Evolutionary conservation across 2,888 invertebrate species (phyloP), one percentile per base, ranked within the genome.

Genomic region (Girardia tigrina): DNA sequence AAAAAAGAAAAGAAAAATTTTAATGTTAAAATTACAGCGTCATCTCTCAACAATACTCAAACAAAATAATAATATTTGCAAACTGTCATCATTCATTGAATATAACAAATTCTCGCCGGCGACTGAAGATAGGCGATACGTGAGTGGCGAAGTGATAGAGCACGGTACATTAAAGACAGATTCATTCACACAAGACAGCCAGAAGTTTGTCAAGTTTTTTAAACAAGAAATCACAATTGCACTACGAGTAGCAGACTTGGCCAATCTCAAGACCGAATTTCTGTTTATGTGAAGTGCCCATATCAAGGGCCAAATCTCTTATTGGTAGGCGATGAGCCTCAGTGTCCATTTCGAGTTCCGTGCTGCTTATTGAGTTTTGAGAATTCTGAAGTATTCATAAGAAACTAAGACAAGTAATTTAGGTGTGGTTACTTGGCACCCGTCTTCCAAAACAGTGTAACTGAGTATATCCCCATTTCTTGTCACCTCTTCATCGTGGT

Each of bases 251-350:
- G 86, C 94, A 94, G 71, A 89, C 92, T 29, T 89, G 86, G 70
- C 92, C 91, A n/a, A 94, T 86, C 82, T 91, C 90, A 29, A 94
- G 82, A 82, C 90, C 89, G 86, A 93, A 92, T 81, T 88, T 87
- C 85, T 93, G 92, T 79, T 89, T 86, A 0, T 87, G 82, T 56
- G 56, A 56, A 16, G 6, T n/a, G 28, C 91, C 91, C 70, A 91
- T 86, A 83, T 93, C 92, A 12, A 92, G 85, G 0, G 89, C 90
- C 29, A 94, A 86, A 81, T 94, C 94, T 12, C 89, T 85, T 28
- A 94, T 87, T 8, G 94, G 94, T 56, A 94, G 86, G 75, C 92
- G 87, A 28, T 87, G 87, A 0, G 93, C 87, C 83, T 90, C 91
- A 79, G 90, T 90, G 0, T 92, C 87, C 82, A 90, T 91, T 71